Conservation (phyloP, 2,888 invertebrate genomes). For the Heliconius charithonia region DNA sequence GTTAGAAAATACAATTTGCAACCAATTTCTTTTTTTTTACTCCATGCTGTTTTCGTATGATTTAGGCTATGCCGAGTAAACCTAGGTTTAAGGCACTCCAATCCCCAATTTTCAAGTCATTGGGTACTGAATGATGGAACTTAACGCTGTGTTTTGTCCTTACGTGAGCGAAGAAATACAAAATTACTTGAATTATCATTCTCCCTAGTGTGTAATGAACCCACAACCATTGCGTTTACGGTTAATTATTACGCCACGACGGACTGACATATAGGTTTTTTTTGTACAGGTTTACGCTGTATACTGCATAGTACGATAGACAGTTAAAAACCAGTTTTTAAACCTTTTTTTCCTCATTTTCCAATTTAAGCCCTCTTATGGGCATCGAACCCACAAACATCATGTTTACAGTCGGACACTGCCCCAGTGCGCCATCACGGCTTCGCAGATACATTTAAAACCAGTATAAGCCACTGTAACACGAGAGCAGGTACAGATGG, state of each 20-base stretch:
- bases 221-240: too few relatives aligned
- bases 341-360: too few relatives aligned
- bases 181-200: too few relatives aligned
- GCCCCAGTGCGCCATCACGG: background rate
- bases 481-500: slow-evolving; percentile 9
- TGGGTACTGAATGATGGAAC: background rate
- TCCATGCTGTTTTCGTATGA: background rate
- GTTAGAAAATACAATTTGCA: background rate
- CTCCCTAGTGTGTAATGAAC: too few relatives aligned
- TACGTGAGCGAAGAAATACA: background rate
- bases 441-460: background rate
- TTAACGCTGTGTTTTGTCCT: background rate
- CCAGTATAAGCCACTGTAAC: background rate
- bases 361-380: too few relatives aligned
- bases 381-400: background rate
- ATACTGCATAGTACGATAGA: too few relatives aligned
- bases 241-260: too few relatives aligned
- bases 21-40: background rate
- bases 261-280: too few relatives aligned
- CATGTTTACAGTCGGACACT: background rate
- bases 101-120: background rate
- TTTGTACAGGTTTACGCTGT: too few relatives aligned
- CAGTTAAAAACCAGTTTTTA: too few relatives aligned
- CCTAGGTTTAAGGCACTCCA: background rate
- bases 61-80: background rate